Evolutionary conservation across 2,797 vertebrate species (phyloP).

Genomic region (Phalloptychus januarius): DNA sequence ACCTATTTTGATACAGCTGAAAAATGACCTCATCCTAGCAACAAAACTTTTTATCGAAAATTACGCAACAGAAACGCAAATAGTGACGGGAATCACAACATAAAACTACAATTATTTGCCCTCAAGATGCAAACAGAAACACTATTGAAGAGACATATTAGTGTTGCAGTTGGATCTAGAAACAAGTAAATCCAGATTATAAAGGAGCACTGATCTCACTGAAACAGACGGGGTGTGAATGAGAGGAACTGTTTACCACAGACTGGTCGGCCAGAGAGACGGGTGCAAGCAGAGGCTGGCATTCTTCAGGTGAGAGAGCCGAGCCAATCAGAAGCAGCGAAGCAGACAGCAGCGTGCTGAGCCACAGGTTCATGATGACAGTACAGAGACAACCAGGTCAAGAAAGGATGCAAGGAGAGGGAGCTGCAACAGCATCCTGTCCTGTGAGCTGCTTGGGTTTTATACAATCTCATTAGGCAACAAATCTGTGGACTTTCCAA

Average conservation of each 20-base stretch:
- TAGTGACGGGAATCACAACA: neutral
- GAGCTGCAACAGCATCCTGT: neutral
- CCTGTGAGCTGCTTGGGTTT: neutral
- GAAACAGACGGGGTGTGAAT: neutral
- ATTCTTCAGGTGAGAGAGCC: slow-evolving; percentile 35
- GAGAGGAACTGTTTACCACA: slow-evolving; percentile 21
- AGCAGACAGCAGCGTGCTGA: neutral
- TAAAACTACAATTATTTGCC: neutral
- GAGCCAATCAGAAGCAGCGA: slow-evolving; percentile 28
- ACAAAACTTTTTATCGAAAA: too few species aligned
- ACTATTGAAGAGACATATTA: neutral
- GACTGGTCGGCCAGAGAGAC: neutral
- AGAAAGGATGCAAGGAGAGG: neutral
- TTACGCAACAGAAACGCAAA: too few species aligned
- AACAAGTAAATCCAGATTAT: neutral
- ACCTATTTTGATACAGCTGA: too few species aligned
- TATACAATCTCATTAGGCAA: neutral
- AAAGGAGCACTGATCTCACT: neutral
- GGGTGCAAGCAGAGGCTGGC: slow-evolving; percentile 10
- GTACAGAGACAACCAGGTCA: neutral
- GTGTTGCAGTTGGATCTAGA: neutral
- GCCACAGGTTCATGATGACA: slow-evolving; percentile 36
- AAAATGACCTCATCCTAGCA: too few species aligned
- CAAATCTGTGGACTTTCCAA: neutral
- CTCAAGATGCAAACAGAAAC: neutral